Evolutionary conservation across 2,797 vertebrate species (phyloP).

Genomic region (Todus mexicanus): DNA sequence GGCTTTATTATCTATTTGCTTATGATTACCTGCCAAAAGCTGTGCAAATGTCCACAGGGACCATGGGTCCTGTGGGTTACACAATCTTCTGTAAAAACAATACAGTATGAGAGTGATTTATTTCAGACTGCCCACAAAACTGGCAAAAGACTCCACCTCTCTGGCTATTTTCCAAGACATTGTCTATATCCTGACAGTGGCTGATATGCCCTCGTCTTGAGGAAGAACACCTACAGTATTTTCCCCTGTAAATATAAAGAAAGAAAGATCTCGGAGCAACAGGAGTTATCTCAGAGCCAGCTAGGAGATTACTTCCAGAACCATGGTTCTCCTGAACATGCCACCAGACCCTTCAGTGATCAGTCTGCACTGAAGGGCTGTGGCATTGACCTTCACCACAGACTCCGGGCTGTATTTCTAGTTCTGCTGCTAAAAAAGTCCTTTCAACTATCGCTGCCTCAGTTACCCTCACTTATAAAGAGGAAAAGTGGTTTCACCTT

Average conservation of each 20-base stretch:
- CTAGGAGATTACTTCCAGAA: neutral
- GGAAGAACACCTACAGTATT: neutral
- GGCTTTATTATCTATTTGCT: neutral
- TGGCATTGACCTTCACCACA: neutral
- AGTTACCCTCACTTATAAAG: neutral
- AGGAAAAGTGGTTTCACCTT: neutral
- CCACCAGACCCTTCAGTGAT: neutral
- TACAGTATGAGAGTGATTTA: neutral
- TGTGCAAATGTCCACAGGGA: neutral
- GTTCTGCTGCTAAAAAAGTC: neutral
- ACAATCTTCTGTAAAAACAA: neutral
- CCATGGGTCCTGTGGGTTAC: too few relatives aligned
- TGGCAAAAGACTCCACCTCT: neutral
- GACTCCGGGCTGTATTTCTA: neutral
- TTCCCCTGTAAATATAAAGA: neutral
- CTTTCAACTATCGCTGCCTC: neutral
- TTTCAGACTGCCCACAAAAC: neutral
- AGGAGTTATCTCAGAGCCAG: neutral
- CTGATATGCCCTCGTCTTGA: neutral
- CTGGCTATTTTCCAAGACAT: neutral
- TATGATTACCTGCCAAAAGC: neutral
- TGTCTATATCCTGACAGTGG: neutral
- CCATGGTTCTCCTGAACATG: neutral
- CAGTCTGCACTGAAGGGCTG: too few relatives aligned
- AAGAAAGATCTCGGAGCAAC: neutral